Conservation (phyloP, 2,113 vertebrate genomes). For the Clinocottus analis region DNA sequence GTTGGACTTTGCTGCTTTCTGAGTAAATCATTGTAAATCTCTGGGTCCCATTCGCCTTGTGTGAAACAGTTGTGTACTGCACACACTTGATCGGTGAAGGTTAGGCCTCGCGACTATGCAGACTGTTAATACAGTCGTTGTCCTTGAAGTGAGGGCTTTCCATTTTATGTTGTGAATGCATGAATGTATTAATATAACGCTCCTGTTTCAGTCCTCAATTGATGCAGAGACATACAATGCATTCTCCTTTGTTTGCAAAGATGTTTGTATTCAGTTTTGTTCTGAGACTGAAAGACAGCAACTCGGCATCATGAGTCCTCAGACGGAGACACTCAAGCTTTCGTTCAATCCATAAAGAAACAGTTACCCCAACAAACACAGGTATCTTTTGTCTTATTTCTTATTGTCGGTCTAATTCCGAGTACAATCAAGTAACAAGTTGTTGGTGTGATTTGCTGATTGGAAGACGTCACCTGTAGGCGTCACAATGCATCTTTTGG, state of each 20-base stretch:
- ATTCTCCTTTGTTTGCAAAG: background rate
- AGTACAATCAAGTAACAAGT: background rate
- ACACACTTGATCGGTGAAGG: conserved; percentile 44
- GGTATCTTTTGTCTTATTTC: background rate
- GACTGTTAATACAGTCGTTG: conserved; percentile 54
- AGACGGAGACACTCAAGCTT: background rate
- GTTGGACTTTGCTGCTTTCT: conserved; percentile 36
- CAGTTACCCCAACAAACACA: background rate
- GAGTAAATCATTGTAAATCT: conserved; percentile 54
- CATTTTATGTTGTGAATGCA: conserved; percentile 40
- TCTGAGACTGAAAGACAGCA: background rate
- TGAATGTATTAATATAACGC: conserved; percentile 46
- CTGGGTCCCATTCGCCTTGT: conserved; percentile 27
- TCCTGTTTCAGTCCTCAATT: conserved; percentile 1
- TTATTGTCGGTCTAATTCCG: background rate
- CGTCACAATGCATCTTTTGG: background rate
- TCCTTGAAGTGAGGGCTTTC: conserved; percentile 53
- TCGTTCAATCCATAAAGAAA: background rate
- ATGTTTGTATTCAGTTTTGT: conserved; percentile 1
- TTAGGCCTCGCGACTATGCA: conserved; percentile 35
- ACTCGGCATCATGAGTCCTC: background rate
- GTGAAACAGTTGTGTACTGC: conserved; percentile 25
- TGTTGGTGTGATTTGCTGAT: background rate
- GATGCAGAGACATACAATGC: background rate
- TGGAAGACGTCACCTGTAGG: background rate